Base-by-base conservation (phyloP, 2,113 vertebrate species). In the Thymallus thymallus region DNA sequence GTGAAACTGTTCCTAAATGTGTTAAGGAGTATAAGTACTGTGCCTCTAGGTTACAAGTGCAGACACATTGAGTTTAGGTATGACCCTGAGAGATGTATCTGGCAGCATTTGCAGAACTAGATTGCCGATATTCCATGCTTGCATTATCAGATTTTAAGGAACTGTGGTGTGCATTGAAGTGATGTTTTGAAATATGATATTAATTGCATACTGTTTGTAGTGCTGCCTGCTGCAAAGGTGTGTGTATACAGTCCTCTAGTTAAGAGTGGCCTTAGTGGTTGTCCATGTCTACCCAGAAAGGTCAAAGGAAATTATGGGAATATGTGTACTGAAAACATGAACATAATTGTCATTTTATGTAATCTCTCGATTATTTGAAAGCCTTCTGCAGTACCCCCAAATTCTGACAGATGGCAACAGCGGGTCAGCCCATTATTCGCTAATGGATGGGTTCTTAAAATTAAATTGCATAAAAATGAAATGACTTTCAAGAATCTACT, bases 251-350 rank as follows among this genome's bases (percentile, higher is more conserved):
- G 14, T 60, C 56, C 20, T 22, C 56, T 60, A 22, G 56, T 7
- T n/a, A 60, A n/a, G 56, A 60, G 56, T 60, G 56, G 56, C 16
- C 56, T 60, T 60, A 60, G 56, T 60, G 56, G 56, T 60, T 55
- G 14, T 60, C n/a, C 56, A 60, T 60, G 56, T 58, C 56, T n/a
- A 51, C 46, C 46, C 46, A 51, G 46, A 51, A 51, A 16, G 14
- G 46, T 51, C 9, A 56, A 58, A 22, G 5, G 51, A 58, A 58
- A 55, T 55, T 55, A 14, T 14, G 5, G 51, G 16, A 55, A 51
- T 51, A 13, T 51, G 12, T 51, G 46, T 16, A 51, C 16, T 51
- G 16, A 51, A 16, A 51, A 60, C 18, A 55, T 55, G 51, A 5
- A 55, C 16, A 55, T 16, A 20, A 9, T 55, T 55, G 12, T 60